A percentile compares a stretch with the other conserved stretches of the same genome.
Conservation (phyloP, 2,797 vertebrate genomes). For the Nasua narica region DNA sequence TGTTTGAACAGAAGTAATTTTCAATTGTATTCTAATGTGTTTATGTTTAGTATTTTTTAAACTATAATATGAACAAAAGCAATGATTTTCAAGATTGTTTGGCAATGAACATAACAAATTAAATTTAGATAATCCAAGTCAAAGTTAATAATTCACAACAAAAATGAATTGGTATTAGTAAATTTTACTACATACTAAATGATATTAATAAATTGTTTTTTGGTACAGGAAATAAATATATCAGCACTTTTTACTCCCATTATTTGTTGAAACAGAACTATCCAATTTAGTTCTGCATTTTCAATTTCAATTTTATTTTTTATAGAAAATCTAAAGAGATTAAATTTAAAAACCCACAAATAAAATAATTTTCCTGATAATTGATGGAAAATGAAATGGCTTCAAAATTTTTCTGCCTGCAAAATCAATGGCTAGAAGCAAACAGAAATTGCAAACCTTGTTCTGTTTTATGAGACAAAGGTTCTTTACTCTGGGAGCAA, state of each 20-base stretch:
- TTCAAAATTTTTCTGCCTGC: constrained; percentile 17
- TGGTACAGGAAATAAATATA: not conserved
- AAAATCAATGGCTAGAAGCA: constrained; percentile 34
- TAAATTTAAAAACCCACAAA: constrained; percentile 24
- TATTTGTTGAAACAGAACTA: constrained; percentile 4
- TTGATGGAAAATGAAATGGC: not conserved
- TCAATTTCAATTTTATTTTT: constrained; percentile 32
- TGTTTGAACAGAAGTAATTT: not conserved
- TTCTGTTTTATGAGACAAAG: constrained; percentile 12
- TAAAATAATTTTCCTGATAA: constrained; percentile 23
- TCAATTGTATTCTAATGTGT: not conserved
- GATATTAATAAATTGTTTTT: not conserved
- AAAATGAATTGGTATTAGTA: not conserved
- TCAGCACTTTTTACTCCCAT: not conserved
- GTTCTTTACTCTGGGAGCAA: not conserved
- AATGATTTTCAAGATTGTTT: not conserved
- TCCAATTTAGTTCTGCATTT: not conserved
- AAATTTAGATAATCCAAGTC: not conserved
- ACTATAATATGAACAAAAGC: not conserved
- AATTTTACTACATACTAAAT: not conserved
- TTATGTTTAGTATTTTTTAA: not conserved
- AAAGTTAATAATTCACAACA: not conserved
- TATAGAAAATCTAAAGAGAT: not conserved
- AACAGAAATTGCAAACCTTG: constrained; percentile 18
- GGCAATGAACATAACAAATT: not conserved